Conservation (phyloP, 2,888 invertebrate genomes). For the Portevinia maculata region DNA sequence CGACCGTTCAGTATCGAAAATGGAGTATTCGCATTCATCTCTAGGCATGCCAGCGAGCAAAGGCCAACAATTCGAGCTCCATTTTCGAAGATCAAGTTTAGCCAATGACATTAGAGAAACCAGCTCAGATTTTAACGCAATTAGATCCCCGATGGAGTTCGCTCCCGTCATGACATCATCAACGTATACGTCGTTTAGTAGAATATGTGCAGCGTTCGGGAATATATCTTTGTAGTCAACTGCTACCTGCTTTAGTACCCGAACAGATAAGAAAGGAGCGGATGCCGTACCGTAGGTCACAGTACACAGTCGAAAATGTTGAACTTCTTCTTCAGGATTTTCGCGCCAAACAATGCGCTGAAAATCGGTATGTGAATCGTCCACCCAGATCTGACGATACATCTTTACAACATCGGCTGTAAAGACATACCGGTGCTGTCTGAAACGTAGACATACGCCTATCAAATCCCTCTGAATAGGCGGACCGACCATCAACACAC, state of each 20-base stretch:
- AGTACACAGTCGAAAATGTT: slow-evolving; percentile 11
- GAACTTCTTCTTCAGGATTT: neutral
- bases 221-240: neutral
- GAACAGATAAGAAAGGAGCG: slow-evolving; percentile 7
- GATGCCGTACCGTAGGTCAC: slow-evolving; percentile 27
- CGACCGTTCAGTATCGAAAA: too few species aligned
- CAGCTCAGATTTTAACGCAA: too few species aligned
- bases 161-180: slow-evolving; percentile 5
- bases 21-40: too few species aligned
- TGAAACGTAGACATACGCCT: too few species aligned
- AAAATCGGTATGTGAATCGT: neutral
- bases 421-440: slow-evolving; percentile 18
- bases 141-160: too few species aligned
- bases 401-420: slow-evolving; percentile 14
- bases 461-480: slow-evolving; percentile 18
- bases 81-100: too few species aligned
- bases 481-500: neutral
- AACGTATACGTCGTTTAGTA: slow-evolving; percentile 7
- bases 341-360: slow-evolving; percentile 22
- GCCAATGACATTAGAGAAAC: too few species aligned
- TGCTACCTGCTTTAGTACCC: slow-evolving; percentile 6
- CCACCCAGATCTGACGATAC: neutral
- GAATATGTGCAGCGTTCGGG: slow-evolving; percentile 6
- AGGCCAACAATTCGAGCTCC: too few species aligned
- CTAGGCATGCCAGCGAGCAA: too few species aligned